Conservation (phyloP, 1,140 invertebrate species). For the Holotrichia oblita region DNA sequence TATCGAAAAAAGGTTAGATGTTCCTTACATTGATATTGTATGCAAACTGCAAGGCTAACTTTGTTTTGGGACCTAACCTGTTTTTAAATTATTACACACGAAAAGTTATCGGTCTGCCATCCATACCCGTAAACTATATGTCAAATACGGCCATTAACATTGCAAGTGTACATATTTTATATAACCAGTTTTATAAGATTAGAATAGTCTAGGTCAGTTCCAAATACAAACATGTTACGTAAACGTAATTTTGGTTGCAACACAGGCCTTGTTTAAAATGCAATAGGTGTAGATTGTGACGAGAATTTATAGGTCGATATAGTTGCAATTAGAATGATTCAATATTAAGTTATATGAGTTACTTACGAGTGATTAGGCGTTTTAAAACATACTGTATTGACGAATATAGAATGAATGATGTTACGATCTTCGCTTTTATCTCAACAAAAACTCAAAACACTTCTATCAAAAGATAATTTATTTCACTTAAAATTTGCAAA, state of each 20-base stretch:
- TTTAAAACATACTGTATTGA: neutral
- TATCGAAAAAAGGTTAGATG: neutral
- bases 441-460: too few relatives aligned
- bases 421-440: neutral
- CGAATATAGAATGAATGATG: neutral
- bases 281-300: slow-evolving; percentile 9
- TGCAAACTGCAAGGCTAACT: neutral
- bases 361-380: too few relatives aligned
- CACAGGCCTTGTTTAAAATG: neutral
- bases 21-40: neutral
- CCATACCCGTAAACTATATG: neutral
- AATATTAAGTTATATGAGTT: too few relatives aligned
- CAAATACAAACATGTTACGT: neutral
- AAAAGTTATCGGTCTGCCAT: neutral
- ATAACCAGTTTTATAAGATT: neutral
- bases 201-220: neutral
- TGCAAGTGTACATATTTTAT: neutral
- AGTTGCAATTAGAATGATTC: too few relatives aligned
- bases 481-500: slow-evolving; percentile 12
- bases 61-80: neutral
- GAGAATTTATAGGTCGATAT: too few relatives aligned
- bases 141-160: neutral
- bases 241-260: neutral
- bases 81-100: neutral
- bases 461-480: slow-evolving; percentile 23